Percentiles rank a stretch among this genome's conserved stretches.
phyloP scores from a whole-genome alignment of 2,888 invertebrate species.

The Pardosa pseudoannulata region DNA sequence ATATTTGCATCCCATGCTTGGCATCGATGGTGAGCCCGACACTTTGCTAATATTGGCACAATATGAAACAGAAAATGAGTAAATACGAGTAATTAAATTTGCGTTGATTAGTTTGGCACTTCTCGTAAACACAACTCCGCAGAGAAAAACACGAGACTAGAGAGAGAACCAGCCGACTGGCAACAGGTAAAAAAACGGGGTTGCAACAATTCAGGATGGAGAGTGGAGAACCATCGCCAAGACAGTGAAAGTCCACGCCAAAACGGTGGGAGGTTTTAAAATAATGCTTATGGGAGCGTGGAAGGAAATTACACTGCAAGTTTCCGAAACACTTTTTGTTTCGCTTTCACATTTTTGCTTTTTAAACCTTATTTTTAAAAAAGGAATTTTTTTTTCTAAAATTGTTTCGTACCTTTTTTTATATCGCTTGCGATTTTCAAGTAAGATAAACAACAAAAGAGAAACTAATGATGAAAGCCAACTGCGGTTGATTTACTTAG shows the following conservation, averaged over 20 bases:
- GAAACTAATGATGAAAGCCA: not conserved
- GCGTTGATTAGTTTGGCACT: slow-evolving; percentile 4
- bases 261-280: slow-evolving; percentile 26
- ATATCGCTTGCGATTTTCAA: no score
- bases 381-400: not conserved
- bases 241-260: slow-evolving; percentile 64
- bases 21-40: not conserved
- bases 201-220: slow-evolving; percentile 18
- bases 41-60: not conserved
- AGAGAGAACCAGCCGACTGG: slow-evolving; percentile 3
- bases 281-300: slow-evolving; percentile 47
- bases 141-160: slow-evolving; percentile 6
- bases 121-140: slow-evolving; percentile 14
- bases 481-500: not conserved
- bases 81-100: not conserved
- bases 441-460: no score
- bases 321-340: not conserved
- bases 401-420: not conserved
- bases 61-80: not conserved
- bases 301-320: not conserved
- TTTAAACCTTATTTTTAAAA: not conserved
- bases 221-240: slow-evolving; percentile 44
- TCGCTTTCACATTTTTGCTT: not conserved
- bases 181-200: slow-evolving; percentile 40
- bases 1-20: not conserved